A percentile compares a stretch with the other conserved stretches of the same genome.
These are phyloP conservation scores for Enhydra lutris DNA, from an alignment of 2,113 vertebrate species.

Conservation along the genomic window DNA sequence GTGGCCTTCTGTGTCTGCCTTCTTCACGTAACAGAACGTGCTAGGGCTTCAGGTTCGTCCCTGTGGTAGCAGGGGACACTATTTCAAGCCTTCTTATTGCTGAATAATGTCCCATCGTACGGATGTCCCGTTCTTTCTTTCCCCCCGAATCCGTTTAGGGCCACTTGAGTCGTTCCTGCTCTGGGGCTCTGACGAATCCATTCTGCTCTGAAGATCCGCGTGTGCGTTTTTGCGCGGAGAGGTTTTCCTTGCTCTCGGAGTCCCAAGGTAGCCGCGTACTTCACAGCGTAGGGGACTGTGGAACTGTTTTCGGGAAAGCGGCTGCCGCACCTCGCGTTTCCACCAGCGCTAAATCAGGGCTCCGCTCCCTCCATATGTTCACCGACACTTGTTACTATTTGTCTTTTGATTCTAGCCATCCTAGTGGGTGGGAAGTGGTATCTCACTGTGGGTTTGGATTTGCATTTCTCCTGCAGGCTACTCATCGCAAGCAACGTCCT, in stretches of 20 bases:
- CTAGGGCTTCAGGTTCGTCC: not conserved
- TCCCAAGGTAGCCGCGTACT: not conserved
- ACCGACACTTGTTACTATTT: not conserved
- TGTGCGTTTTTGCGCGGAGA: not conserved
- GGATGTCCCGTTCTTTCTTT: not conserved
- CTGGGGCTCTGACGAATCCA: not conserved
- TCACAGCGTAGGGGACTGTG: not conserved
- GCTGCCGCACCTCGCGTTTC: not conserved
- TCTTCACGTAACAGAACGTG: not conserved
- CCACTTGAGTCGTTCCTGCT: not conserved
- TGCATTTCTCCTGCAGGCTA: not conserved
- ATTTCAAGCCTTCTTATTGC: not conserved
- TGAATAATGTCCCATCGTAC: not conserved
- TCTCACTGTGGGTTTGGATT: not conserved
- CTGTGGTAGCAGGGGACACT: not conserved
- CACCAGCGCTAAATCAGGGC: not conserved
- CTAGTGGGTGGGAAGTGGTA: not conserved
- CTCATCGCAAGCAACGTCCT: not conserved
- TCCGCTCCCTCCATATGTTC: not conserved
- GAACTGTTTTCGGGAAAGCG: not conserved
- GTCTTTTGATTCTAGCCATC: not conserved
- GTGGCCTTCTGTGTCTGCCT: not conserved
- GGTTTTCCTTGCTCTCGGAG: not conserved
- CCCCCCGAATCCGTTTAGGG: not conserved
- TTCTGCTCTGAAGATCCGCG: not conserved